Evolutionary conservation across 2,797 vertebrate species (phyloP).

Genomic region (Diglossa cyanea): DNA sequence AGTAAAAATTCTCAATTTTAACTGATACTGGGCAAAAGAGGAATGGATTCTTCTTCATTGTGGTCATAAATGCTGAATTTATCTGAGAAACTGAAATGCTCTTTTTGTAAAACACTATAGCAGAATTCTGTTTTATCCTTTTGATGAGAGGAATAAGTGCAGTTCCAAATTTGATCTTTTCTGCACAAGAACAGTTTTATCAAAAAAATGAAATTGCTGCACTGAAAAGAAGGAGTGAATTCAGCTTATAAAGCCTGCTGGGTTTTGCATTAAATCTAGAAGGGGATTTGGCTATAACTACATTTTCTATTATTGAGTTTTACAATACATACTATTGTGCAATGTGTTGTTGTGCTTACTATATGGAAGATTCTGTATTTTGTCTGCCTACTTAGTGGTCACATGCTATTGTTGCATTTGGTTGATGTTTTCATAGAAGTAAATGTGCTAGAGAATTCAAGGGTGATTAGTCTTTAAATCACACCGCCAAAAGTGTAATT

Average conservation of each 20-base stretch:
- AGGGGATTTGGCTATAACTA: not conserved
- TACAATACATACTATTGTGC: not conserved
- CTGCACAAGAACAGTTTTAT: not conserved
- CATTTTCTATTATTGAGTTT: not conserved
- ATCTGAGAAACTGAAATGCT: not conserved
- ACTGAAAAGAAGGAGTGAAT: not conserved
- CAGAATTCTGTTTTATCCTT: not conserved
- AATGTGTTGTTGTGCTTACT: not conserved
- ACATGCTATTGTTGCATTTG: not conserved
- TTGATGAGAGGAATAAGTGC: not conserved
- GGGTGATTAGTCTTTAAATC: not conserved
- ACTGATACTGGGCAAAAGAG: not conserved
- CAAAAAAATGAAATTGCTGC: not conserved
- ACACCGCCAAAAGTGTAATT: not conserved
- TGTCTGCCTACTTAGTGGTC: not conserved
- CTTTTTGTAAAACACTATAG: not conserved
- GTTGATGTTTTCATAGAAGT: not conserved
- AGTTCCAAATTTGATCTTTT: not conserved
- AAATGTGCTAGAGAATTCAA: not conserved
- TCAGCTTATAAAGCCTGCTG: not conserved
- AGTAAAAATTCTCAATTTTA: not conserved
- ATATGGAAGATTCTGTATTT: not conserved
- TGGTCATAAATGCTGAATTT: not conserved
- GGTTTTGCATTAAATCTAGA: not conserved
- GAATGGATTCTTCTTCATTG: not conserved